Percentiles rank a stretch among this genome's conserved stretches.
Evolutionary conservation across 2,797 vertebrate genomes (phyloP).

Genomic region (Zenarchopterus dispar): DNA sequence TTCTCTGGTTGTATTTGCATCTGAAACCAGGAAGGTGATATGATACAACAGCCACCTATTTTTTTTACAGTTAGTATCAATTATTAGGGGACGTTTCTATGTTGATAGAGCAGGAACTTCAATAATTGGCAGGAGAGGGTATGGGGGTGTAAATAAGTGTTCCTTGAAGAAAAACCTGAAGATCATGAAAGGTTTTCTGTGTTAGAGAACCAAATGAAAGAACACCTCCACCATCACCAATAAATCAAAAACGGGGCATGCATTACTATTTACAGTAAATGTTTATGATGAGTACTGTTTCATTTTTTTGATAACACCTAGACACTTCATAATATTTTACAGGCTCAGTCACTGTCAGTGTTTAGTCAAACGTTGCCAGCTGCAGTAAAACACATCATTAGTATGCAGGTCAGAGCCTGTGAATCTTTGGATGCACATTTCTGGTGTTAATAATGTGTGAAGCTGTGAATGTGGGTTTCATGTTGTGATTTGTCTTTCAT

Average conservation of each 20-base stretch:
- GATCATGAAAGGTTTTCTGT: neutral
- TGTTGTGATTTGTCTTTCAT: slow-evolving; percentile 6
- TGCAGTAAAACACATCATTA: slow-evolving; percentile 6
- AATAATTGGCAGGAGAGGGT: too few species aligned
- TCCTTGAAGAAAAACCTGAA: too few species aligned
- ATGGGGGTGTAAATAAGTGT: too few species aligned
- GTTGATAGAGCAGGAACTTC: too few species aligned
- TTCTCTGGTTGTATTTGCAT: too few species aligned
- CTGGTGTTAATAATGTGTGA: slow-evolving; percentile 23
- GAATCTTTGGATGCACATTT: slow-evolving; percentile 1
- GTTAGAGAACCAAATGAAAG: neutral
- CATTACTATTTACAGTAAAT: neutral
- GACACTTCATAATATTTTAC: neutral
- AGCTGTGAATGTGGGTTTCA: slow-evolving; percentile 10
- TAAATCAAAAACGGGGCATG: neutral
- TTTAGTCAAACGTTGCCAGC: neutral
- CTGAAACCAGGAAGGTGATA: too few species aligned
- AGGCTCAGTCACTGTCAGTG: slow-evolving; percentile 1
- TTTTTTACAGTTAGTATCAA: too few species aligned
- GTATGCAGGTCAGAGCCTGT: slow-evolving; percentile 5
- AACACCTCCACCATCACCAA: neutral
- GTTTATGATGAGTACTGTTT: neutral
- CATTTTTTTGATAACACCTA: neutral
- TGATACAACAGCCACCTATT: too few species aligned
- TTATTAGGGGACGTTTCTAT: too few species aligned